Percentiles rank a stretch among this genome's conserved stretches.
Evolutionary conservation across 2,888 invertebrate species (phyloP).

Genomic region (Malthinus flaveolus): DNA sequence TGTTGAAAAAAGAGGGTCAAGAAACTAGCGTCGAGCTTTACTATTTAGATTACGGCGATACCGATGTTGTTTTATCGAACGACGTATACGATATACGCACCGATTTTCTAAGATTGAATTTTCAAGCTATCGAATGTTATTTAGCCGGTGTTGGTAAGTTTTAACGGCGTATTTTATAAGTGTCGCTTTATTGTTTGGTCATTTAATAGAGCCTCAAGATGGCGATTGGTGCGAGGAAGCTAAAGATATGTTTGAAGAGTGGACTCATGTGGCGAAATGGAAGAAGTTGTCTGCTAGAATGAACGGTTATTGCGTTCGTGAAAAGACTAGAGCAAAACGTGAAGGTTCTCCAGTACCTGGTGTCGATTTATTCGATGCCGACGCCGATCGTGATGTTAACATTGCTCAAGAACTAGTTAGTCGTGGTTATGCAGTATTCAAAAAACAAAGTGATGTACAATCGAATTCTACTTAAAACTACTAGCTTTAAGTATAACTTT

Average conservation of each 20-base stretch:
- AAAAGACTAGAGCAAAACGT: conserved; percentile 55
- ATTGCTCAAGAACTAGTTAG: conserved; percentile 64
- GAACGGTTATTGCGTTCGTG: conserved; percentile 68
- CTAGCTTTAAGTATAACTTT: too few species aligned
- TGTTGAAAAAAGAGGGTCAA: conserved; percentile 63
- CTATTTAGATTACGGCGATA: conserved; percentile 89
- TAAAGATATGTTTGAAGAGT: conserved; percentile 69
- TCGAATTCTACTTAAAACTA: too few species aligned
- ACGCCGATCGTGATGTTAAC: conserved; percentile 65
- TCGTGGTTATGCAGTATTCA: conserved; percentile 61
- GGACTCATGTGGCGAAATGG: conserved; percentile 79
- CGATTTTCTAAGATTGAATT: conserved; percentile 72
- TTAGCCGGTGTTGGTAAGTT: conserved; percentile 68
- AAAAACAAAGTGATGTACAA: conserved; percentile 23
- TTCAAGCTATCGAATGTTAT: conserved; percentile 88
- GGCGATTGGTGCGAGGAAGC: conserved; percentile 67
- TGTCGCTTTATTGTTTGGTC: neutral
- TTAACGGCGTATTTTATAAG: neutral
- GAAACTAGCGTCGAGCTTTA: conserved; percentile 71
- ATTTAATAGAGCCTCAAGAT: conserved; percentile 48
- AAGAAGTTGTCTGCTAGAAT: conserved; percentile 76
- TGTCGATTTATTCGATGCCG: conserved; percentile 73
- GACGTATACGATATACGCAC: conserved; percentile 75
- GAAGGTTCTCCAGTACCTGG: conserved; percentile 77
- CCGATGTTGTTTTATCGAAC: conserved; percentile 66